Base-by-base conservation (phyloP, 2,888 invertebrate species). In the Tortrix viridana region DNA sequence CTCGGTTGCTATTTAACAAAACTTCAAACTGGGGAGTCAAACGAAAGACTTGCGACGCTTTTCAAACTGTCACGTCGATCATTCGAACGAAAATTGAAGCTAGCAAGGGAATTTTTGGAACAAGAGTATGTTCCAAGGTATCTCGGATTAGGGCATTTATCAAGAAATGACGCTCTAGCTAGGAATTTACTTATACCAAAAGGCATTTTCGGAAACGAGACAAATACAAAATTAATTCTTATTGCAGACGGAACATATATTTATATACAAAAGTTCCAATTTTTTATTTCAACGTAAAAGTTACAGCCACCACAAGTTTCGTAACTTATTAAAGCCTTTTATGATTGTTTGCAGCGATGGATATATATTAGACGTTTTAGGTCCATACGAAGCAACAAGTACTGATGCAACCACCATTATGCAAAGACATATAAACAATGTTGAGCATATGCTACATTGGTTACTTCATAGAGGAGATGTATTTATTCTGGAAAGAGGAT, bases 1-100 rank as follows among this genome's bases (percentile, higher is more conserved):
- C 47, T 47, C 9, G 47, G 52, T 32, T 46, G 41, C 12, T 57
- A 19, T 26, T 18, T 53, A 9, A 22, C 1, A 5, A 67, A 67
- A 65, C 14, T 67, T 9, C 18, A 65, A 60, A 69, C 66, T 7
- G 67, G 67, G 52, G 65, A 69, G 44, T 38, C 66, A 26, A 60
- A 69, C 53, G 66, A 67, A 22, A 22, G 22, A 22, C 22, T 22
- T 23, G 23, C 23, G 23, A 47, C 60, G 9, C 49, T 67, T 26
- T 69, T 67, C 58, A 58, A 62, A 18, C 65, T 65, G n/a, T 65
- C 66, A 61, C 49, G 66, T 48, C 50, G 52, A 66, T 50, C 57
- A 20, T 61, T 67, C 6, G 65, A 66, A 57, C 58, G 57, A 44
- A 37, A 49, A n/a, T 48, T 63, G 49, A 53, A 50, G 23, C 46